Conservation (phyloP, 2,113 vertebrate genomes). For the Oryzias curvinotus region DNA sequence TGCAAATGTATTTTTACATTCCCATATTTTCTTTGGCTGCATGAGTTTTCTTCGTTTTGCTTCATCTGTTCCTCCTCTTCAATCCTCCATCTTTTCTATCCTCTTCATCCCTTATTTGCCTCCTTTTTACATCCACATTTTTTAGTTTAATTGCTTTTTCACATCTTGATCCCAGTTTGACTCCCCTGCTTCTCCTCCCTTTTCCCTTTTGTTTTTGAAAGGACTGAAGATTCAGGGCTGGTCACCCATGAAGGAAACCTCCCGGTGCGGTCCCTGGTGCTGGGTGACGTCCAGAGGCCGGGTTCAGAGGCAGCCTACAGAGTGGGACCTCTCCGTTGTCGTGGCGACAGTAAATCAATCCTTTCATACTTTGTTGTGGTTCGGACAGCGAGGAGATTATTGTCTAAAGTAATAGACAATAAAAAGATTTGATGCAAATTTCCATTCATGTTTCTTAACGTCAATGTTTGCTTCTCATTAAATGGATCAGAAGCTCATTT, state of each 20-base stretch:
- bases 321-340: constrained; percentile 88
- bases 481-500: constrained; percentile 16
- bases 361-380: not conserved
- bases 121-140: no score
- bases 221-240: constrained; percentile 88
- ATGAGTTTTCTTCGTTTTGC: not conserved
- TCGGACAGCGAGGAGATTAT: no score
- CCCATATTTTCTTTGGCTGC: not conserved
- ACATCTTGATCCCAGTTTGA: not conserved
- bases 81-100: not conserved
- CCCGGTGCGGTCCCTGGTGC: constrained; percentile 84
- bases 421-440: no score
- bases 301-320: constrained; percentile 89
- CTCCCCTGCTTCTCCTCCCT: not conserved
- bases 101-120: not conserved
- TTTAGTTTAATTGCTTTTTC: not conserved
- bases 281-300: constrained; percentile 85
- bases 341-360: constrained; percentile 77
- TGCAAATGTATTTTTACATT: not conserved
- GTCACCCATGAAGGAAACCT: constrained; percentile 88
- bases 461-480: constrained; percentile 22
- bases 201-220: constrained; percentile 42
- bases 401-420: no score
- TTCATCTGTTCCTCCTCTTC: not conserved
- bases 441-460: not conserved